These are phyloP conservation scores for Bactericera cockerelli DNA, from an alignment of 1,140 invertebrate species.

Conservation along the genomic window DNA sequence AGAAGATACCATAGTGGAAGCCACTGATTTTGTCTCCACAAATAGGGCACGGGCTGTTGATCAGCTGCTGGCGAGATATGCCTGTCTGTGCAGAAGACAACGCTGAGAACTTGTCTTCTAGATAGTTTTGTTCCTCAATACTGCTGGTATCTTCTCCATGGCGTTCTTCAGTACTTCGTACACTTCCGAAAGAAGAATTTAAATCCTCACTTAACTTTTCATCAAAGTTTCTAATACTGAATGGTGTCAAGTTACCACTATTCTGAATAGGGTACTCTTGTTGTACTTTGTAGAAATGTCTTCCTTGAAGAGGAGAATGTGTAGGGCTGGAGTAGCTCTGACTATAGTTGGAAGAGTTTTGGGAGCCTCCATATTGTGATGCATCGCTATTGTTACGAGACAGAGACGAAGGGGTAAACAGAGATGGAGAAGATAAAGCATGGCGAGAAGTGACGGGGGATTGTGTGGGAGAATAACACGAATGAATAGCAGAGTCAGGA, in stretches of 20 bases:
- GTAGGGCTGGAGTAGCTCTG: slow-evolving; percentile 51
- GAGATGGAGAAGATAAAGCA: slow-evolving; percentile 41
- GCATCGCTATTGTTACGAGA: slow-evolving; percentile 81
- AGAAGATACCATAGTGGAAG: slow-evolving; percentile 92
- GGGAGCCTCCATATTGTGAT: slow-evolving; percentile 39
- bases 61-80: slow-evolving; percentile 69
- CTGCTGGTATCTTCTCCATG: slow-evolving; percentile 1
- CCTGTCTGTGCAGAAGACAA: slow-evolving; percentile 35
- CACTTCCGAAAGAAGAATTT: slow-evolving; percentile 4
- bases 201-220: slow-evolving; percentile 5
- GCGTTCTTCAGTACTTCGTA: background rate
- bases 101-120: slow-evolving; percentile 26
- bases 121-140: slow-evolving; percentile 8
- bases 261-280: too few relatives aligned
- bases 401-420: slow-evolving; percentile 57
- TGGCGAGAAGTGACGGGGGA: slow-evolving; percentile 71
- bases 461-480: slow-evolving; percentile 65
- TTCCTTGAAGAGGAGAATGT: slow-evolving; percentile 61
- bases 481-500: slow-evolving; percentile 73
- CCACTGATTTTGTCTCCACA: slow-evolving; percentile 91
- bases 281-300: slow-evolving; percentile 21
- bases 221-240: slow-evolving; percentile 9
- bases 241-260: slow-evolving; percentile 7
- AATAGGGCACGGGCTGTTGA: slow-evolving; percentile 80
- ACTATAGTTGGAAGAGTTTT: slow-evolving; percentile 59